Base-by-base conservation (phyloP, 2,888 invertebrate species). In the Odontocolon sp. region DNA sequence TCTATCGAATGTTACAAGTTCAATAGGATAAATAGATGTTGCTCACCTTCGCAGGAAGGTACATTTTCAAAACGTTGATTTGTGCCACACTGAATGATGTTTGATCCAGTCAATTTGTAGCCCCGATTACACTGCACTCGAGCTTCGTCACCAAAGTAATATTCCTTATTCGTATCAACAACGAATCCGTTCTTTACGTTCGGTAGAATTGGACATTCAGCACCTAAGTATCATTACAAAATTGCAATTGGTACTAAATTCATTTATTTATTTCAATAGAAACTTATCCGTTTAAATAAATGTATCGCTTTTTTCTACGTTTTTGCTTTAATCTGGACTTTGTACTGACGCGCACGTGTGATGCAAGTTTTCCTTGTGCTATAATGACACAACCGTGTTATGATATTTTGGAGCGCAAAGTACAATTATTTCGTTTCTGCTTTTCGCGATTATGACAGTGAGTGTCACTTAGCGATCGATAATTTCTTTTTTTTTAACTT, bases 121-220 rank as follows among this genome's bases (percentile, higher is more conserved):
- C 97, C 98, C 91, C 96, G 95, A 87, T 95, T 96, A 89, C 98
- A 98, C 87, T 98, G 97, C 6, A 97, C 96, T 78, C 97, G 92
- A 9, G 97, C 97, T 91, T 98, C 97, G 87, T 98, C 98, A 0
- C 96, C 96, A 83, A 93, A 98, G 89, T 93, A 95, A 87, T 97
- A 98, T 52, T 94, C 92, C 80, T 95, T 93, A 0, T 94, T 93
- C 14, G 93, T 92, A 84, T 98, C 97, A 18, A 96, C 95, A 45
- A 98, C 93, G 84, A 96, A 97, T 14, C 98, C 98, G 86, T 97
- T 97, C 84, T 94, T 94, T 77, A 98, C 95, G 87, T 94, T 94
- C 0, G 97, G 97, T 86, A 96, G 93, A 81, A 92, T 92, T 0
- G 94, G 93, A 87, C 96, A 96, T 81, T 93, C 90, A 21, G 94